Evolutionary conservation across 2,888 invertebrate species (phyloP).

Genomic region (Tachina fera): DNA sequence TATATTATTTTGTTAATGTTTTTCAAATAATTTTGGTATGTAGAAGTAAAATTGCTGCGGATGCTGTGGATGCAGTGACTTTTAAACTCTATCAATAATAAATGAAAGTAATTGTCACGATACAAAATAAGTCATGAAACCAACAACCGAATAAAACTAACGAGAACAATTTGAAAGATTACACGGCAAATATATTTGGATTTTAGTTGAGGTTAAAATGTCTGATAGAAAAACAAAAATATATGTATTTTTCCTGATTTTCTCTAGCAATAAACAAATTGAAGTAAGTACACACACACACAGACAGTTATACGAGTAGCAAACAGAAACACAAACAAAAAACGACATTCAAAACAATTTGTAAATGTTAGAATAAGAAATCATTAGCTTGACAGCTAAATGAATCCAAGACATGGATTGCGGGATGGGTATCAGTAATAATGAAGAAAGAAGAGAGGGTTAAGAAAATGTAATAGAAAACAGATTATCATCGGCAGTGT

Average conservation of each 20-base stretch:
- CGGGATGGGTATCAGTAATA: not conserved
- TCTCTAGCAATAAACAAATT: slow-evolving; percentile 17
- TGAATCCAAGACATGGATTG: slow-evolving; percentile 28
- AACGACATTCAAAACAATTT: slow-evolving; percentile 67
- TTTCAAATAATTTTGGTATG: slow-evolving; percentile 38
- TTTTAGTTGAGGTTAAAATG: slow-evolving; percentile 44
- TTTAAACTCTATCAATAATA: slow-evolving; percentile 80
- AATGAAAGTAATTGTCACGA: slow-evolving; percentile 81
- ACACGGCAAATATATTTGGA: slow-evolving; percentile 39
- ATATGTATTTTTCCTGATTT: not conserved
- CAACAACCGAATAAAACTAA: slow-evolving; percentile 37
- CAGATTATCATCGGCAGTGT: not conserved
- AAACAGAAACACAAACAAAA: slow-evolving; percentile 34
- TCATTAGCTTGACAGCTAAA: slow-evolving; percentile 70
- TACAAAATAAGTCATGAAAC: slow-evolving; percentile 49
- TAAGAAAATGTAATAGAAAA: slow-evolving; percentile 27
- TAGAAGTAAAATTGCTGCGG: slow-evolving; percentile 21
- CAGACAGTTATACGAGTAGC: not conserved
- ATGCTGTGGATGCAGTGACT: slow-evolving; percentile 76
- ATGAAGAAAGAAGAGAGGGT: slow-evolving; percentile 35
- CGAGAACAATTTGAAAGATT: slow-evolving; percentile 35
- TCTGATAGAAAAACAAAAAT: slow-evolving; percentile 35
- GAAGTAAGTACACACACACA: not conserved
- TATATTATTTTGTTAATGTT: slow-evolving; percentile 44
- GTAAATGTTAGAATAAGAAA: slow-evolving; percentile 68